Evolutionary conservation across 1,140 invertebrate species (phyloP).

Genomic region (Hylaeus volcanicus): DNA sequence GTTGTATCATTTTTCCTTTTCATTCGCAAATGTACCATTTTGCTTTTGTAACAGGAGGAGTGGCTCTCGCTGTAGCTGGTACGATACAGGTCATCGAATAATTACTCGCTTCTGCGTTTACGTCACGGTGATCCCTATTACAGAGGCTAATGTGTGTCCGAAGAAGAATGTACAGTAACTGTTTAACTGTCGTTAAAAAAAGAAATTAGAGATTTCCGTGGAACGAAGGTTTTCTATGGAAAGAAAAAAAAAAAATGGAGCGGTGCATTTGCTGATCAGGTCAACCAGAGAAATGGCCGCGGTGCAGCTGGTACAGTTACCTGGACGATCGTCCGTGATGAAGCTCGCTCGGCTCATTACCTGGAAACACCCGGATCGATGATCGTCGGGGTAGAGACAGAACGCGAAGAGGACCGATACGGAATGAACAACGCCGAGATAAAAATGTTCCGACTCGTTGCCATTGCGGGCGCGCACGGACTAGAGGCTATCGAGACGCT

Average conservation of each 20-base stretch:
- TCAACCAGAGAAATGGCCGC: background rate
- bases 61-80: too few species aligned
- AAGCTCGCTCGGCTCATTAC: conserved; percentile 16
- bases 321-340: conserved; percentile 16
- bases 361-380: conserved; percentile 34
- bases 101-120: too few species aligned
- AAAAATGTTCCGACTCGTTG: conserved; percentile 26
- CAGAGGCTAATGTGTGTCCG: background rate
- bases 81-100: too few species aligned
- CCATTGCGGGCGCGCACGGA: background rate
- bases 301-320: conserved; percentile 24
- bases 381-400: background rate
- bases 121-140: too few species aligned
- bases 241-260: conserved; percentile 8
- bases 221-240: too few species aligned
- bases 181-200: too few species aligned
- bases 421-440: conserved; percentile 5
- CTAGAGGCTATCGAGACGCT: conserved; percentile 29
- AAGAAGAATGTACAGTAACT: too few species aligned
- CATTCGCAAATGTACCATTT: too few species aligned
- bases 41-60: too few species aligned
- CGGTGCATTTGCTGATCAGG: background rate
- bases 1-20: too few species aligned
- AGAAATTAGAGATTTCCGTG: too few species aligned
- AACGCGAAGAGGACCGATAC: background rate